These are phyloP conservation scores for Dysidea cf. avara DNA, from an alignment of 37 sponge, comb jelly and placozoan genomes.

Conservation along the genomic window DNA sequence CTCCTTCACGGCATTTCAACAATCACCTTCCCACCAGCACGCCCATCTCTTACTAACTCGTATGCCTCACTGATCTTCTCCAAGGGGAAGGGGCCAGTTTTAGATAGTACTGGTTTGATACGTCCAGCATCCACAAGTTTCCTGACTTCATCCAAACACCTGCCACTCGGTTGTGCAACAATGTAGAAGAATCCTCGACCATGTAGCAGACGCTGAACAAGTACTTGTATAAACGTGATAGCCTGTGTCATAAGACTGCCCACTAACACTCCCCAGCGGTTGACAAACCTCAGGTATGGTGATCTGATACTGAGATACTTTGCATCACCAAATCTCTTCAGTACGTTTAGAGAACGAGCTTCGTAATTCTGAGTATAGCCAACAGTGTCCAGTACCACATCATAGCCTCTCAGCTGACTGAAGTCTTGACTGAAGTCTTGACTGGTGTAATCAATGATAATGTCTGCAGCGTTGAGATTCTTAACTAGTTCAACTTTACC, in stretches of 20 bases:
- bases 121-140: conserved; percentile 66
- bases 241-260: conserved; percentile 37
- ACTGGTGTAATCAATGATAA: conserved; percentile 58
- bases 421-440: conserved; percentile 50
- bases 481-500: conserved; percentile 43
- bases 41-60: conserved; percentile 66
- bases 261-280: conserved; percentile 36
- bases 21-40: conserved; percentile 66
- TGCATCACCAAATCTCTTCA: conserved; percentile 63
- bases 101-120: conserved; percentile 43
- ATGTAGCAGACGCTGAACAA: conserved; percentile 28
- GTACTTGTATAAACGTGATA: conserved; percentile 53
- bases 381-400: conserved; percentile 68
- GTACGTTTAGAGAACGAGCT: conserved; percentile 33
- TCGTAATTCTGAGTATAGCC: conserved; percentile 30
- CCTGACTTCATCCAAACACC: conserved; percentile 32
- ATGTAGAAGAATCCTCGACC: conserved; percentile 65
- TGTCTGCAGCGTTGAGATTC: conserved; percentile 76
- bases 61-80: conserved; percentile 70
- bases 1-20: no score
- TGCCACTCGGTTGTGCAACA: conserved; percentile 28
- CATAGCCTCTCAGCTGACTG: no score
- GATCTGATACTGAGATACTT: conserved; percentile 48
- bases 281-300: conserved; percentile 18
- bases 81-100: conserved; percentile 41